Conservation (phyloP, 2,113 vertebrate species). For the Microcebus tavaratra region DNA sequence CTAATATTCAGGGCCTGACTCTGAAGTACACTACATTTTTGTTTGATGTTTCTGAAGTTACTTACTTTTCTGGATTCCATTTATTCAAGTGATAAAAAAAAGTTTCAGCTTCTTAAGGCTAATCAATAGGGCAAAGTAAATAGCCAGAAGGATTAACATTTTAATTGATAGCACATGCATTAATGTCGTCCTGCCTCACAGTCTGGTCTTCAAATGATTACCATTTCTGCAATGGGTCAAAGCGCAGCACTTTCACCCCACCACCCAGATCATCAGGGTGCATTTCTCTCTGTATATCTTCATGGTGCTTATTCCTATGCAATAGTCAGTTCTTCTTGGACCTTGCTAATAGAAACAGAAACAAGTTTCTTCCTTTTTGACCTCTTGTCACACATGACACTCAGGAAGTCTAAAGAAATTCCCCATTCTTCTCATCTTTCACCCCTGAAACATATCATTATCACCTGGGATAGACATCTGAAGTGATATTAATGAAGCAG, state of each 20-base stretch:
- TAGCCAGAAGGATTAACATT: background rate
- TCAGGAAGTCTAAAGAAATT: background rate
- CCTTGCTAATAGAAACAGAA: background rate
- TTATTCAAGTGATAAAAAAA: background rate
- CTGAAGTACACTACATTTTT: background rate
- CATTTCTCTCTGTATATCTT: background rate
- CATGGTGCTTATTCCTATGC: background rate
- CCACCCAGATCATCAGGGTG: background rate
- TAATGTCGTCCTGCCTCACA: background rate
- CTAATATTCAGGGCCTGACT: background rate
- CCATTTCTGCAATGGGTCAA: background rate
- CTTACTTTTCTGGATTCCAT: background rate
- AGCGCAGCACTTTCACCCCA: background rate
- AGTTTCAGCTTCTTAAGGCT: background rate
- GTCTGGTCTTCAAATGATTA: background rate
- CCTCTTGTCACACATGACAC: background rate
- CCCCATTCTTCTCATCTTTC: background rate
- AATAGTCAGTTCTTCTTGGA: background rate
- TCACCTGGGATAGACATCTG: background rate
- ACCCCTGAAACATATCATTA: background rate
- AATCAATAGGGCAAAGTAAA: background rate
- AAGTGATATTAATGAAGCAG: background rate
- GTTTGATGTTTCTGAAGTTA: background rate
- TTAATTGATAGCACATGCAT: background rate
- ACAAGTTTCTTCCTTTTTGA: background rate